A percentile compares a stretch with the other conserved stretches of the same genome.
These are phyloP conservation scores for Brienomyrus brachyistius DNA, from an alignment of 2,113 vertebrate species.

Conservation along the genomic window DNA sequence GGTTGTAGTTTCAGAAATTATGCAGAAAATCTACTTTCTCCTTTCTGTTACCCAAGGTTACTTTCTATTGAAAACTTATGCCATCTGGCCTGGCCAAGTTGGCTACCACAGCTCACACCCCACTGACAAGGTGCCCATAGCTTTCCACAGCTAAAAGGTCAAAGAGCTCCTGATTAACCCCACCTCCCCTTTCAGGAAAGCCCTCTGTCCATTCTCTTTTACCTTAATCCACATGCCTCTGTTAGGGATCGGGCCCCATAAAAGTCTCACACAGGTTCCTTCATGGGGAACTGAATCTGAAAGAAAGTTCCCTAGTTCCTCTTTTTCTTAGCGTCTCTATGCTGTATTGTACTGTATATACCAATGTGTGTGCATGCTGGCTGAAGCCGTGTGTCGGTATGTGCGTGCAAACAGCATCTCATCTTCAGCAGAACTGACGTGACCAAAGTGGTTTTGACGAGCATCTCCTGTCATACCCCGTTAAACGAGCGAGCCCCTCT, in stretches of 20 bases:
- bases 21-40: slow-evolving; percentile 14
- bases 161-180: neutral
- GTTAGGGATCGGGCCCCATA: slow-evolving; percentile 26
- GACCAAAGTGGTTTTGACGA: neutral
- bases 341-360: slow-evolving; percentile 9
- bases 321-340: slow-evolving; percentile 38
- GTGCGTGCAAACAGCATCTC: slow-evolving; percentile 1
- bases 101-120: neutral
- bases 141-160: neutral
- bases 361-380: neutral
- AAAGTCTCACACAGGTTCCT: slow-evolving; percentile 45
- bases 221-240: neutral
- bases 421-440: neutral
- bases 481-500: neutral
- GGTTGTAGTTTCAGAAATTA: slow-evolving; percentile 7
- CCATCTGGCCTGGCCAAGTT: neutral
- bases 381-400: neutral
- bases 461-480: neutral
- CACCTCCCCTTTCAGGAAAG: neutral
- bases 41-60: neutral
- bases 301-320: slow-evolving; percentile 67
- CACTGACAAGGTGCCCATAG: neutral
- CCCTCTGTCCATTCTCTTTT: neutral
- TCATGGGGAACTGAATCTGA: slow-evolving; percentile 74
- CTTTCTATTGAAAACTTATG: slow-evolving; percentile 2